phyloP scores from a whole-genome alignment of 2,113 vertebrate species.

The Geococcyx californianus region DNA sequence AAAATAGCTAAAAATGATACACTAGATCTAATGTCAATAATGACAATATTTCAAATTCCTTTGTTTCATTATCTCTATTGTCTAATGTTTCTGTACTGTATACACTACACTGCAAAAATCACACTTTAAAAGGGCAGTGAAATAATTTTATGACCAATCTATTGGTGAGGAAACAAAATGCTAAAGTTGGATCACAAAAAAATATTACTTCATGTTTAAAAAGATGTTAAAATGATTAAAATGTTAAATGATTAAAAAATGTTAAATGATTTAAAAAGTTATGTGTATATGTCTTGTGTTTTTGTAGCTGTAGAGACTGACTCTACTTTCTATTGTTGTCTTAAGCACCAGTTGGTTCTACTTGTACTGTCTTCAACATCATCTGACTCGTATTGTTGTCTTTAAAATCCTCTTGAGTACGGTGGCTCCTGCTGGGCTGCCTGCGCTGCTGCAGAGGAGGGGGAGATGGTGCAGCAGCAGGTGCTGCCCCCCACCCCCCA shows the following conservation, averaged over 20 bases:
- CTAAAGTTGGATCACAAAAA: not conserved
- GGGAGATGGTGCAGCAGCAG: too few species aligned
- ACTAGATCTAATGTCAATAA: not conserved
- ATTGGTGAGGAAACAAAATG: not conserved
- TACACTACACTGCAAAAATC: not conserved
- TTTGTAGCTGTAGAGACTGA: not conserved
- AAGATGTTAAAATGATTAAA: not conserved
- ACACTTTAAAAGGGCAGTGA: not conserved
- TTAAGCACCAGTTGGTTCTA: too few species aligned
- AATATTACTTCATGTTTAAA: not conserved
- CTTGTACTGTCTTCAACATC: too few species aligned
- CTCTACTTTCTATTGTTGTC: too few species aligned
- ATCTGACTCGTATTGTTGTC: too few species aligned
- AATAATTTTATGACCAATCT: not conserved
- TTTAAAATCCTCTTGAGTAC: too few species aligned
- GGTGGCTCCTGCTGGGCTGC: too few species aligned
- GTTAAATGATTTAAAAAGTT: too few species aligned
- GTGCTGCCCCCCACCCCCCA: too few species aligned
- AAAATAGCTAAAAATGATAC: not conserved
- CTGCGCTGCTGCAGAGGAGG: too few species aligned
- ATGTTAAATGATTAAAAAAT: not conserved
- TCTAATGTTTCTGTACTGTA: not conserved
- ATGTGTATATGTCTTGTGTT: rapidly evolving
- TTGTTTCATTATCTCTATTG: not conserved
- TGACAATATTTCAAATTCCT: not conserved